A percentile compares a stretch with the other conserved stretches of the same genome.
Conservation (phyloP, 1,140 invertebrate genomes). For the Caenorhabditis remanei region DNA sequence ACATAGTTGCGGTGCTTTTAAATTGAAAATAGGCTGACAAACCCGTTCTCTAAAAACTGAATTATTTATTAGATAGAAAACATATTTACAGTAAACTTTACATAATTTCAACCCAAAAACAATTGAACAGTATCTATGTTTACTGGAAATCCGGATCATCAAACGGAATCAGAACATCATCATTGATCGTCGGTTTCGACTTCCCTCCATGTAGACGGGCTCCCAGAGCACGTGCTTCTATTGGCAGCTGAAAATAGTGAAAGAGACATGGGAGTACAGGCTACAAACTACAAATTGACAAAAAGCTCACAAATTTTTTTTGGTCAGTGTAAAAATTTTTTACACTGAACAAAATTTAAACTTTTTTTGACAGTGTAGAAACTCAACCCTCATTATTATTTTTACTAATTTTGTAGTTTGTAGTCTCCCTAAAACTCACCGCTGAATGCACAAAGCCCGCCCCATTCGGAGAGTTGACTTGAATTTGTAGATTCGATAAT, state of each 20-base stretch:
- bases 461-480: conserved; percentile 13
- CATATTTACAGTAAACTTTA: too few relatives aligned
- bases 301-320: background rate
- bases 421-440: background rate
- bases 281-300: background rate
- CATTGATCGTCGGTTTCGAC: background rate
- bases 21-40: too few relatives aligned
- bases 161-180: conserved; percentile 34
- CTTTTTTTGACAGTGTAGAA: too few relatives aligned
- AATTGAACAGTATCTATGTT: too few relatives aligned
- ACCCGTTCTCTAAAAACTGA: too few relatives aligned
- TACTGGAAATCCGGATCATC: conserved; percentile 32
- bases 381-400: too few relatives aligned
- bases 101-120: too few relatives aligned
- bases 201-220: conserved; percentile 7
- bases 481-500: conserved; percentile 18
- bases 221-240: conserved; percentile 4
- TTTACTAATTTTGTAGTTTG: too few relatives aligned
- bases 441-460: conserved; percentile 14
- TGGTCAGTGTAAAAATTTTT: too few relatives aligned
- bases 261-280: background rate
- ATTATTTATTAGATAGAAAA: too few relatives aligned
- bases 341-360: too few relatives aligned
- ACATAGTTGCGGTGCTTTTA: too few relatives aligned
- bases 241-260: conserved; percentile 12